These are phyloP conservation scores for Albula goreensis DNA, from an alignment of 2,113 vertebrate genomes.

Conservation along the genomic window DNA sequence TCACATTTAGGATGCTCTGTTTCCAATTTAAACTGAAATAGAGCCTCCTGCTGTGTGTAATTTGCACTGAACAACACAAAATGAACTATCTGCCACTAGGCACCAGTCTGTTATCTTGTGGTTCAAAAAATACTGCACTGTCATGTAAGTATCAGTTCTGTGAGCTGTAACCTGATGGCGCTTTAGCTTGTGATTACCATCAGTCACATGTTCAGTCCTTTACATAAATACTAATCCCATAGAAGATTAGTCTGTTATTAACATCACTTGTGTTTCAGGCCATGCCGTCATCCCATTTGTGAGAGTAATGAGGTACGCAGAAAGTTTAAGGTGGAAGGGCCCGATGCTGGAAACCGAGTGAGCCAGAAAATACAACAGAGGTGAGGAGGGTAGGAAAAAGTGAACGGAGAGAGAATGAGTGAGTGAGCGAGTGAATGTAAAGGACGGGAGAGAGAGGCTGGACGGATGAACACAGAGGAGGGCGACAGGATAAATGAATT, in stretches of 20 bases:
- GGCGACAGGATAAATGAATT: not conserved
- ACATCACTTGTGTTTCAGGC: not conserved
- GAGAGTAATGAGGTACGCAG: not conserved
- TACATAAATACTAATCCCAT: not conserved
- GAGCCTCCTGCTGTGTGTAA: slow-evolving; percentile 1
- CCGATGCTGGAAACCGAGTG: not conserved
- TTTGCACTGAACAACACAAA: not conserved
- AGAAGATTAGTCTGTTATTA: not conserved
- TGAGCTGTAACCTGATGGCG: not conserved
- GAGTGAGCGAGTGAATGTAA: not conserved
- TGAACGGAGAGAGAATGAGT: not conserved
- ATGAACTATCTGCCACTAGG: not conserved
- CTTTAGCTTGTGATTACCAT: not conserved
- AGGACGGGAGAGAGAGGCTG: not conserved
- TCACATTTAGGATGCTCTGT: not conserved
- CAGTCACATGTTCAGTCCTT: not conserved
- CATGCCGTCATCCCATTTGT: not conserved
- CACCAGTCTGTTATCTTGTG: not conserved
- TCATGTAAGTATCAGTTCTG: not conserved
- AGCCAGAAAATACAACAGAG: not conserved
- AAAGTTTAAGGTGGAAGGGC: not conserved
- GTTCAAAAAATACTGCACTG: not conserved
- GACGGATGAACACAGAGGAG: not conserved
- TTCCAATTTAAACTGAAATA: not conserved
- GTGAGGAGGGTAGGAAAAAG: not conserved